These are phyloP conservation scores for Phengaris alcon DNA, from an alignment of 2,888 invertebrate genomes.

Conservation along the genomic window DNA sequence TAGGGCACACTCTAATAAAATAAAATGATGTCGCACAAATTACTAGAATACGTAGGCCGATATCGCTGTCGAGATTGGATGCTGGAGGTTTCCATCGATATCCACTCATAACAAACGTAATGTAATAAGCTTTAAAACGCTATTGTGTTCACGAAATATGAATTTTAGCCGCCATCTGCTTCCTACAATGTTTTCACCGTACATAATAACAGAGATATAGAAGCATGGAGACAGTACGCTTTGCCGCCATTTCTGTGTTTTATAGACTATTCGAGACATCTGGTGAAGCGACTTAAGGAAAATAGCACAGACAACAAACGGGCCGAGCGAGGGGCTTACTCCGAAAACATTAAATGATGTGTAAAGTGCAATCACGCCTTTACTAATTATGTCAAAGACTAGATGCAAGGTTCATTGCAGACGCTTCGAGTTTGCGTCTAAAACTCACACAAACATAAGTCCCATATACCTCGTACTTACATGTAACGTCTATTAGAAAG, in stretches of 20 bases:
- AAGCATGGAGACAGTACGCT: conserved; percentile 9
- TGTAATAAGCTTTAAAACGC: conserved; percentile 61
- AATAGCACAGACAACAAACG: conserved; percentile 25
- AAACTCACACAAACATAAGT: not conserved
- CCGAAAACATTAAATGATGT: conserved; percentile 26
- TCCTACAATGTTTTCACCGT: conserved; percentile 9
- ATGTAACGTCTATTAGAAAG: too few relatives aligned
- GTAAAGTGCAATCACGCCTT: conserved; percentile 21
- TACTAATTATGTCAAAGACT: conserved; percentile 19
- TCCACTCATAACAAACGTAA: conserved; percentile 71
- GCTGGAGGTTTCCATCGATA: conserved; percentile 72
- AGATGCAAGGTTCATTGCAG: conserved; percentile 7
- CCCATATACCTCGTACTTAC: not conserved
- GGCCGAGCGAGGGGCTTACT: not conserved
- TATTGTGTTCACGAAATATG: conserved; percentile 30
- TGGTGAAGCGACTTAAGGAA: conserved; percentile 22
- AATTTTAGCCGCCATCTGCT: conserved; percentile 21
- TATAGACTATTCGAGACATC: conserved; percentile 27
- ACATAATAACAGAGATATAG: conserved; percentile 21
- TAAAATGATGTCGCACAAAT: conserved; percentile 79
- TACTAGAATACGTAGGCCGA: conserved; percentile 74
- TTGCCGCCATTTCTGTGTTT: conserved; percentile 23
- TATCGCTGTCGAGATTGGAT: conserved; percentile 71
- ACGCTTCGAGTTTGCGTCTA: not conserved
- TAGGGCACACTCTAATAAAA: conserved; percentile 76